These are phyloP conservation scores for Actias luna DNA, from an alignment of 2,888 invertebrate genomes.

Conservation along the genomic window DNA sequence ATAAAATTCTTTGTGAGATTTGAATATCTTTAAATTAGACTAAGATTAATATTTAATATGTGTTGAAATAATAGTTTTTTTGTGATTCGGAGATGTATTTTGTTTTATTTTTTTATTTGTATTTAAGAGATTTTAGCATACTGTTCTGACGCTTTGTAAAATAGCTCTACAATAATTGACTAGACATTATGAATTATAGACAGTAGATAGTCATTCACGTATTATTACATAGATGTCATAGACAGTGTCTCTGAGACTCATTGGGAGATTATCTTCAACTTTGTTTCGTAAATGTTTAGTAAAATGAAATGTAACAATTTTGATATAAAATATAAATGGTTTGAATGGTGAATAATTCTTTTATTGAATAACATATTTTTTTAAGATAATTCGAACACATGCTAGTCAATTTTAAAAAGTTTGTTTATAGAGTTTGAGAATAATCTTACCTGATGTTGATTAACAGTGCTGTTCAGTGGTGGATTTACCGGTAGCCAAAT, in stretches of 20 bases:
- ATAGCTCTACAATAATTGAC: conserved; percentile 30
- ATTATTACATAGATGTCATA: conserved; percentile 29
- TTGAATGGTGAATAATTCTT: not conserved
- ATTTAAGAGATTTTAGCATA: conserved; percentile 20
- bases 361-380: not conserved
- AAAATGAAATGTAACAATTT: conserved; percentile 10
- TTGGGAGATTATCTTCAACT: conserved; percentile 15
- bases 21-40: conserved; percentile 9
- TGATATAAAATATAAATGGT: conserved; percentile 13
- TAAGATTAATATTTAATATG: not conserved
- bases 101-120: conserved; percentile 1
- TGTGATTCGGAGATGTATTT: not conserved
- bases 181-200: conserved; percentile 29
- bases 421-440: too few relatives aligned
- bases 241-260: conserved; percentile 21
- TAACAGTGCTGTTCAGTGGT: too few relatives aligned
- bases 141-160: conserved; percentile 43
- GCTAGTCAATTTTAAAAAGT: too few relatives aligned
- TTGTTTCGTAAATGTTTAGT: conserved; percentile 19
- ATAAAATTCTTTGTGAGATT: conserved; percentile 11
- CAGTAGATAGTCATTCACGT: conserved; percentile 20
- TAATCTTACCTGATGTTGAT: too few relatives aligned
- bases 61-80: not conserved
- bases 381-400: not conserved
- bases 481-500: too few relatives aligned